phyloP scores from a whole-genome alignment of 1,140 invertebrate genomes.

The Euura lappo region DNA sequence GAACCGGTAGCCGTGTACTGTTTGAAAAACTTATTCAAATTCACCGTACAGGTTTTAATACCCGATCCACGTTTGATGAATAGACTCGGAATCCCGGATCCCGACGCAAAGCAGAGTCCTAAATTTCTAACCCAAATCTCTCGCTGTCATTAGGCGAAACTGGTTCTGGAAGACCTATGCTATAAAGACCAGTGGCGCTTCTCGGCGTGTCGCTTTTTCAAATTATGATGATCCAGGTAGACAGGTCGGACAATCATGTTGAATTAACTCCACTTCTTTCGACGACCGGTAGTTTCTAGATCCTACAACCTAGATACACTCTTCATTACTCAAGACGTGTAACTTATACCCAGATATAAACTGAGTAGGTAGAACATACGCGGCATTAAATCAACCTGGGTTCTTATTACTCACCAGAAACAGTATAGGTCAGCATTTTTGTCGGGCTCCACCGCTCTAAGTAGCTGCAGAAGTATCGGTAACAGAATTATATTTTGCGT shows the following conservation, averaged over 20 bases:
- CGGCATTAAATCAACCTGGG: no score
- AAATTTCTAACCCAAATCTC: background rate
- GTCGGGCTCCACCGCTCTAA: no score
- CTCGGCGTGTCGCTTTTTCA: background rate
- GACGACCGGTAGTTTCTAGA: background rate
- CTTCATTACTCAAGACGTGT: no score
- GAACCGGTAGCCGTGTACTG: background rate
- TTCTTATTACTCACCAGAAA: no score
- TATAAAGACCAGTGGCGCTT: slow-evolving; percentile 3
- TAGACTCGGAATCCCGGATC: no score
- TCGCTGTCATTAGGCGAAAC: background rate
- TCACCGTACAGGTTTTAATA: background rate
- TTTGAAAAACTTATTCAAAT: background rate
- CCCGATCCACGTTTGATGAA: no score
- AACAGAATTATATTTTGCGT: no score
- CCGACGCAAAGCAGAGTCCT: background rate
- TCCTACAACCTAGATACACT: no score
- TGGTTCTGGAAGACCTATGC: background rate
- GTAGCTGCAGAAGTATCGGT: no score
- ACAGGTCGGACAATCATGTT: background rate
- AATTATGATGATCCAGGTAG: slow-evolving; percentile 5
- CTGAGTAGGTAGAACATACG: no score
- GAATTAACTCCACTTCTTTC: background rate
- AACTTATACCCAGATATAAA: no score
- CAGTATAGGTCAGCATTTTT: no score